phyloP scores from a whole-genome alignment of 2,888 invertebrate species.

The Sabellastarte sp. region DNA sequence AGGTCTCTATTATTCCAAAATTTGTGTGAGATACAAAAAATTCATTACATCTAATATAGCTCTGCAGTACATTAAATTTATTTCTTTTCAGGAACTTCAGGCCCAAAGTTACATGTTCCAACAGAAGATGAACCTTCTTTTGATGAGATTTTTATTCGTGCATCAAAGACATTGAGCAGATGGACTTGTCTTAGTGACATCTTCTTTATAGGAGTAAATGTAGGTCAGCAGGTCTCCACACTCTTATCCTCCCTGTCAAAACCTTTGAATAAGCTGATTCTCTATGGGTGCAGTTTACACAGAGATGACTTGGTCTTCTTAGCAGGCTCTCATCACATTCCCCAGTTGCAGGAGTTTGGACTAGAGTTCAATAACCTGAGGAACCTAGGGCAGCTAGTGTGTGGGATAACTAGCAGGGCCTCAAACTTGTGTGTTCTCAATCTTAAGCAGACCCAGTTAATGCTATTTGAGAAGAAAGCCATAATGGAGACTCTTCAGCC shows the following conservation, averaged over 20 bases:
- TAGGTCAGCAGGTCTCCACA: constrained; percentile 5
- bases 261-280: constrained; percentile 8
- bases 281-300: constrained; percentile 6
- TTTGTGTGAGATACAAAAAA: too few species aligned
- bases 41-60: too few species aligned
- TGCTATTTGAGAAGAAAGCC: constrained; percentile 11
- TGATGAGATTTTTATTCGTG: constrained; percentile 6
- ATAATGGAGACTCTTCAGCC: constrained; percentile 12
- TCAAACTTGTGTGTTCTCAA: constrained; percentile 9
- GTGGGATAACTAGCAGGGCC: constrained; percentile 1
- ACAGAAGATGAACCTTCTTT: constrained; percentile 7
- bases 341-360: constrained; percentile 4
- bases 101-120: constrained; percentile 6
- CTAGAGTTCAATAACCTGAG: constrained; percentile 17
- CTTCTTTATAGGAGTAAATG: constrained; percentile 8
- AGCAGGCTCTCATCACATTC: constrained; percentile 10
- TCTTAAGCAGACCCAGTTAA: constrained; percentile 15
- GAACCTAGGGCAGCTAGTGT: constrained; percentile 6
- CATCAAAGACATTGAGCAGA: constrained; percentile 9
- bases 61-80: too few species aligned
- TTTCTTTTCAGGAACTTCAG: constrained; percentile 16
- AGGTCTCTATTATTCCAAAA: too few species aligned
- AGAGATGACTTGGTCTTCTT: constrained; percentile 12
- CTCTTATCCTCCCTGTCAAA: constrained; percentile 7
- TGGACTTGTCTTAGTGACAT: constrained; percentile 14